Percentiles rank a stretch among this genome's conserved stretches.
These are phyloP conservation scores for Euplexia lucipara DNA, from an alignment of 2,888 invertebrate genomes.

Conservation along the genomic window DNA sequence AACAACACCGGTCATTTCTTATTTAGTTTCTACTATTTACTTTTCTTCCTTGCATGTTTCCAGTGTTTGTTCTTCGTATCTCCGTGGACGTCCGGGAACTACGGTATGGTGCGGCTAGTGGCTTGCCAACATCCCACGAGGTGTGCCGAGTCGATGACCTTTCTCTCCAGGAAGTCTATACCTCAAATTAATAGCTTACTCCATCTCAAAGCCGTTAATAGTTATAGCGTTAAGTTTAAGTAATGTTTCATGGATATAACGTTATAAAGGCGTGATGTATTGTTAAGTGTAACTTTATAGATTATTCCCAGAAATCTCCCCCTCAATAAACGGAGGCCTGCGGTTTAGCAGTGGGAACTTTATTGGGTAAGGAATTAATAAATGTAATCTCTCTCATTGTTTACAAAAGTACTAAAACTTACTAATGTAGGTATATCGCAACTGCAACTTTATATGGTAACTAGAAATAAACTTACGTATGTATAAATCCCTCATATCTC, in stretches of 20 bases:
- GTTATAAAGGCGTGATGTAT: slow-evolving; percentile 25
- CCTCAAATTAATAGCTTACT: slow-evolving; percentile 82
- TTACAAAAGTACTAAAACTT: neutral
- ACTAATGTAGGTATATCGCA: slow-evolving; percentile 6
- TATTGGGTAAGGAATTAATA: too few species aligned
- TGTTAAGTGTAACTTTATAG: slow-evolving; percentile 1
- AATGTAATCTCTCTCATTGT: too few species aligned
- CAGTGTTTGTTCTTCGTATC: slow-evolving; percentile 64
- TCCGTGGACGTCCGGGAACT: slow-evolving; percentile 71
- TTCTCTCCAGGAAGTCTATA: slow-evolving; percentile 79
- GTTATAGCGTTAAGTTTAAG: slow-evolving; percentile 51
- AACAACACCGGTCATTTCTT: slow-evolving; percentile 25
- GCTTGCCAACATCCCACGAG: slow-evolving; percentile 83
- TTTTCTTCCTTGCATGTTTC: slow-evolving; percentile 57
- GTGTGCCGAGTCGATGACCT: slow-evolving; percentile 81
- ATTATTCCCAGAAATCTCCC: too few species aligned
- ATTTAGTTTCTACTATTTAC: slow-evolving; percentile 33
- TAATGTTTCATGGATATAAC: slow-evolving; percentile 30
- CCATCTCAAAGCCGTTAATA: slow-evolving; percentile 65
- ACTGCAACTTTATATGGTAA: slow-evolving; percentile 2
- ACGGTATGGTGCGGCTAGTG: slow-evolving; percentile 70
- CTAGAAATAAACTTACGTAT: slow-evolving; percentile 18
- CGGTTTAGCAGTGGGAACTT: too few species aligned
- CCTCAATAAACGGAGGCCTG: too few species aligned
- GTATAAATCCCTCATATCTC: slow-evolving; percentile 25